Base-by-base conservation (phyloP, 1,140 invertebrate species). In the Eupeodes corollae region DNA sequence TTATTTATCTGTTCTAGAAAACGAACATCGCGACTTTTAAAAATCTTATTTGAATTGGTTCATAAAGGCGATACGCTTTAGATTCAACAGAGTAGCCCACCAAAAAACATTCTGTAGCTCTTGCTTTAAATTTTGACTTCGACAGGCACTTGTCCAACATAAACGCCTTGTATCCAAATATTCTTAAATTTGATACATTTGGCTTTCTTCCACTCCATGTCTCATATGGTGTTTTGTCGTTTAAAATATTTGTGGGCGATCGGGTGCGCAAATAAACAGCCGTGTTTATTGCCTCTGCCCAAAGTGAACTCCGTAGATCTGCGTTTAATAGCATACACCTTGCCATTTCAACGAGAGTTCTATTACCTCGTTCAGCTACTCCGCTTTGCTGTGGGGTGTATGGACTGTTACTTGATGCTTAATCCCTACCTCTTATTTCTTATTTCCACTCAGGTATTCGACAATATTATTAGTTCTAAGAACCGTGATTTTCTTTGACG, bases 311-410 rank as follows among this genome's bases (percentile, higher is more conserved):
- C 32, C 37, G 15, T 21, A 44, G 18, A 3, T 18, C 19, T 6
- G 49, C 35, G 6, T 11, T 39, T 19, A 35, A 11, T 15, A 73
- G 39, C 61, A 71, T 60, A 33, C 49, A 46, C 43, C 50, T 26
- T 1, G 53, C 47, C 42, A 43, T 48, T 41, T 55, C 56, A 10
- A 53, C 31, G 6, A 57, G 35, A 18, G 51, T 57, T 15, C 53
- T 42, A 31, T 52, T 58, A 3, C 37, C 42, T 8, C 54, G 49
- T 47, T 73, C 70, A 44, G 58, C 48, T 21, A 59, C 48, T 19
- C 64, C 68, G 56, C 73, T 73, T 47, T 70, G 64, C 42, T 71
- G 44, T 39, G 68, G 68, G 3, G 59, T 63, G 38, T 72, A 67
- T 55, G 42, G 3, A 58, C 56, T 13, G 68, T 68, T 8, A 41